These are phyloP conservation scores for Oncorhynchus kisutch DNA, from an alignment of 2,113 vertebrate species.

Conservation along the genomic window DNA sequence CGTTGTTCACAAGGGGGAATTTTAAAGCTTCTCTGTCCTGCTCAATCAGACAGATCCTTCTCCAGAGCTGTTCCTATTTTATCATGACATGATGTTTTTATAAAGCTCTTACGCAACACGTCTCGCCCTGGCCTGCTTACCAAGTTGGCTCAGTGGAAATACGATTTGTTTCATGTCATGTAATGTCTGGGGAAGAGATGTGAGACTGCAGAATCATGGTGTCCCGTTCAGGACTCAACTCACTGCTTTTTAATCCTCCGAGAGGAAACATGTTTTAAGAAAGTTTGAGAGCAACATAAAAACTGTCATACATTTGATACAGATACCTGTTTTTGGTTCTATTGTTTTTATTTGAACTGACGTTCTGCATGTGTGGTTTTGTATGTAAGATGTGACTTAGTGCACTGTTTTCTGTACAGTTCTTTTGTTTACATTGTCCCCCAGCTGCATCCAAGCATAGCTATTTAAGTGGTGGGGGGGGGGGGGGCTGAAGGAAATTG, in stretches of 20 bases:
- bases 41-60: slow-evolving; percentile 20
- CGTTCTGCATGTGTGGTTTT: slow-evolving; percentile 5
- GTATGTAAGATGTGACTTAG: slow-evolving; percentile 45
- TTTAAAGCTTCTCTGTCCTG: background rate
- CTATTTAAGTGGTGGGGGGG: background rate
- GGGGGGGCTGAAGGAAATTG: slow-evolving; percentile 10
- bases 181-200: slow-evolving; percentile 36
- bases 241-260: slow-evolving; percentile 26
- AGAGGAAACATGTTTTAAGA: background rate
- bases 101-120: slow-evolving; percentile 20
- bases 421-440: slow-evolving; percentile 11
- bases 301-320: slow-evolving; percentile 8
- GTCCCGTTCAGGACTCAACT: slow-evolving; percentile 22
- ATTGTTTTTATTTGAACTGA: slow-evolving; percentile 11
- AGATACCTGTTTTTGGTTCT: slow-evolving; percentile 20
- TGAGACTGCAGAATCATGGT: slow-evolving; percentile 5
- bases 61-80: slow-evolving; percentile 33
- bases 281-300: no score
- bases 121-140: slow-evolving; percentile 20
- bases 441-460: slow-evolving; percentile 2
- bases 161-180: slow-evolving; percentile 16
- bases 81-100: slow-evolving; percentile 30
- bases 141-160: slow-evolving; percentile 43
- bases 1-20: slow-evolving; percentile 10
- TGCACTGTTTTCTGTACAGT: slow-evolving; percentile 8